These are phyloP conservation scores for Pseudopleuronectes americanus DNA, from an alignment of 2,797 vertebrate genomes.

Conservation along the genomic window DNA sequence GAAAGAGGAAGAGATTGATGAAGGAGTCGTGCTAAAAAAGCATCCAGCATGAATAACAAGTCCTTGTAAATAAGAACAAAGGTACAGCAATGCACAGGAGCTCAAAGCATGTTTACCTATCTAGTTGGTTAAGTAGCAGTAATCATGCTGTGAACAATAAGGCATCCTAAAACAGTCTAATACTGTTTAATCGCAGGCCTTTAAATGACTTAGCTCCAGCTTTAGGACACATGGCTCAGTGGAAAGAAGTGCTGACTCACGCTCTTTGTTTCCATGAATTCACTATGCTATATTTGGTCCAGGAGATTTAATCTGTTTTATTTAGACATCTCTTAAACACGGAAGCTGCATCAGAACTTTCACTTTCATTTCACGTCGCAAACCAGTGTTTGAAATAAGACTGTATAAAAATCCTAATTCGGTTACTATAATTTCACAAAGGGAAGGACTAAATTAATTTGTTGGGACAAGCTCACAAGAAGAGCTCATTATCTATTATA, in stretches of 20 bases:
- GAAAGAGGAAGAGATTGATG: constrained; percentile 1
- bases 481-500: background rate
- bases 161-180: constrained; percentile 26
- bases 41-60: background rate
- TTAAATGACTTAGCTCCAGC: constrained; percentile 47
- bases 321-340: constrained; percentile 27
- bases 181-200: constrained; percentile 43
- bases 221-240: constrained; percentile 47
- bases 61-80: background rate
- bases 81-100: background rate
- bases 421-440: too few species aligned
- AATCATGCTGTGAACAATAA: constrained; percentile 25
- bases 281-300: constrained; percentile 57
- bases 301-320: constrained; percentile 26
- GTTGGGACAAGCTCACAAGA: too few species aligned
- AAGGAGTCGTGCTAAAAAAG: too few species aligned
- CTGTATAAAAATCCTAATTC: background rate
- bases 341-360: background rate
- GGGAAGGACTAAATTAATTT: too few species aligned
- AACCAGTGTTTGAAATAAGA: background rate
- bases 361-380: background rate
- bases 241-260: constrained; percentile 69
- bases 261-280: constrained; percentile 28
- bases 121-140: background rate
- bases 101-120: background rate